Conservation (phyloP, 2,113 vertebrate genomes). For the Sigmodon hispidus region DNA sequence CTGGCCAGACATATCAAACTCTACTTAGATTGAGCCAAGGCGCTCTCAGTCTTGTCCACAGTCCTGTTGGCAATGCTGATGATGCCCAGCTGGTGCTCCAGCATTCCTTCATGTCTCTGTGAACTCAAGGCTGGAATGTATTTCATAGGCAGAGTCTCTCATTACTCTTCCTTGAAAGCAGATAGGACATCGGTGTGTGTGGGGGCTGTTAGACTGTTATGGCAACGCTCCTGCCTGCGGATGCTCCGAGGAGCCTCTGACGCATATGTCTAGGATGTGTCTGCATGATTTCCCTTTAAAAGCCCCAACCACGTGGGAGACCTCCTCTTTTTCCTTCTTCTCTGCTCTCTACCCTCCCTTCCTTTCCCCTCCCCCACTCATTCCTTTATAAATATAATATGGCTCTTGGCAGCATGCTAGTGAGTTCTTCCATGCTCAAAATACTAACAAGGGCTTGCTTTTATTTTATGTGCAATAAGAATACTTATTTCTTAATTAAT, state of each 20-base stretch:
- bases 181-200: not conserved
- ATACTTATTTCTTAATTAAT: slow-evolving; percentile 66
- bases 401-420: too few species aligned
- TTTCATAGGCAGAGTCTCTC: not conserved
- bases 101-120: not conserved
- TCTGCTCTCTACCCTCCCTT: too few species aligned
- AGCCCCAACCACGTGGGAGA: too few species aligned
- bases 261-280: too few species aligned
- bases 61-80: not conserved
- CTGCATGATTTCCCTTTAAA: too few species aligned
- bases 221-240: too few species aligned
- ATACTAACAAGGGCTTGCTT: not conserved
- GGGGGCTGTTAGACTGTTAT: too few species aligned
- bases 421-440: too few species aligned
- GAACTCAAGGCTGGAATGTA: not conserved
- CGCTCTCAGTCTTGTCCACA: not conserved
- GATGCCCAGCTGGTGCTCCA: not conserved
- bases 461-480: not conserved
- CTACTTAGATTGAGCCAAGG: not conserved
- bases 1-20: not conserved
- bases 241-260: too few species aligned
- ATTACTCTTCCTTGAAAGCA: not conserved
- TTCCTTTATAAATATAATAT: too few species aligned
- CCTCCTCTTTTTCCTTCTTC: too few species aligned
- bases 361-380: too few species aligned